Base-by-base conservation (phyloP, 2,113 vertebrate species). In the Melierax canorus region DNA sequence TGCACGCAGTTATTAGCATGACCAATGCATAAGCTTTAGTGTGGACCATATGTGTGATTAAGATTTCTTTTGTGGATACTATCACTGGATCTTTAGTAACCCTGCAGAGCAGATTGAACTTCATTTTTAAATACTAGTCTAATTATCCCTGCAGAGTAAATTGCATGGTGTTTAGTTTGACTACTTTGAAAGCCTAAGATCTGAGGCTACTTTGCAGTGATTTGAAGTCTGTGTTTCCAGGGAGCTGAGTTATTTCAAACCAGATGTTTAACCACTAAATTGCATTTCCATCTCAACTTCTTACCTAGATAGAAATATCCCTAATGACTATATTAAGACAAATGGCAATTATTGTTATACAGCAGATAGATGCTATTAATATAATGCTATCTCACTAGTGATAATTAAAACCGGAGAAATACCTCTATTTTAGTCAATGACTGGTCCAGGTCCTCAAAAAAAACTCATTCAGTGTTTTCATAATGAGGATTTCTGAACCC, bases 81-180 rank as follows among this genome's bases (percentile, higher is more conserved):
- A n/a, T 84, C 64, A 78, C 51, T 86, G 75, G 36, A 80, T 92
- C 71, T 86, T 77, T 64, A 74, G 64, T 27, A 93, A 68, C 21
- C 59, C 50, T 46, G 55, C 62, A 93, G 48, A 94, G 78, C 34
- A 80, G 67, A 83, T 17, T 79, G 36, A 81, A 90, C 55, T 80
- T 88, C 11, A 51, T 92, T 94, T 88, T 80, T 71, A 92, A 88
- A 88, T 88, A 67, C 26, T 79, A 58, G 55, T 93, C 82, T 96
- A 86, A 92, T 93, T 88, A 94, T 88, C 63, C 59, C 75, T 85
- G 75, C 75, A 64, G 75, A 92, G 76, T 91, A 88, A 92, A 96
- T 93, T 96, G 86, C 51, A 86, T 86, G 36, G 79, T 86, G 63
- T 90, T 94, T 86, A 55, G 38, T 71, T 75, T 92, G 73, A 88